phyloP scores from a whole-genome alignment of 1,140 invertebrate genomes.

The Chironomus striatipennis region DNA sequence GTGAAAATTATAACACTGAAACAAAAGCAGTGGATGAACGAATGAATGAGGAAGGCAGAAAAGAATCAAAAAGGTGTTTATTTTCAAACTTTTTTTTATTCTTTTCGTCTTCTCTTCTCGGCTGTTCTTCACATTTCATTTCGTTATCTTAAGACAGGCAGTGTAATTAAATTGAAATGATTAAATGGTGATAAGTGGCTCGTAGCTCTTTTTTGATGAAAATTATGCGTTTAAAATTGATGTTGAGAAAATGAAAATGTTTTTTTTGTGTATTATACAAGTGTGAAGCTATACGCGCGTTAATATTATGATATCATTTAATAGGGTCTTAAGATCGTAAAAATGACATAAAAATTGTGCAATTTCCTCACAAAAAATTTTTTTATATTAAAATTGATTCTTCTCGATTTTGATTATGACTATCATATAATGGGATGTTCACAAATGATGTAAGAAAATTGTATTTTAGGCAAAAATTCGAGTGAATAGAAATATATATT shows the following conservation, averaged over 20 bases:
- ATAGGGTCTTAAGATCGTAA: constrained; percentile 1
- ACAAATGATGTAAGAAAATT: too few species aligned
- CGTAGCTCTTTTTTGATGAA: constrained; percentile 17
- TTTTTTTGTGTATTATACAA: too few species aligned
- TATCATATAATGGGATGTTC: too few species aligned
- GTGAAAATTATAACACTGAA: constrained; percentile 21
- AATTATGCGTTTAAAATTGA: constrained; percentile 11
- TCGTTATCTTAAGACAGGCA: background rate
- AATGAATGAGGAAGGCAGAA: background rate
- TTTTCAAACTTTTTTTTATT: constrained; percentile 5
- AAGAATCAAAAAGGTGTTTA: constrained; percentile 20
- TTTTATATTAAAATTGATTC: background rate
- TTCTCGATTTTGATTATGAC: too few species aligned
- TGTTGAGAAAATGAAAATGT: background rate
- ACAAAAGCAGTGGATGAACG: background rate
- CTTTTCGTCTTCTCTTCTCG: background rate
- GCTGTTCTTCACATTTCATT: background rate
- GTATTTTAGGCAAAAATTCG: too few species aligned
- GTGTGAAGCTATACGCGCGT: background rate
- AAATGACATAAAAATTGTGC: constrained; percentile 3
- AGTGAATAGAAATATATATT: too few species aligned
- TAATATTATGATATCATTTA: constrained; percentile 2
- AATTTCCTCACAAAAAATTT: background rate
- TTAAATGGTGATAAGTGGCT: constrained; percentile 23
- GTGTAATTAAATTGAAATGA: constrained; percentile 22